These are phyloP conservation scores for Leptopilina myrica DNA, from an alignment of 2,888 invertebrate genomes.

Conservation along the genomic window DNA sequence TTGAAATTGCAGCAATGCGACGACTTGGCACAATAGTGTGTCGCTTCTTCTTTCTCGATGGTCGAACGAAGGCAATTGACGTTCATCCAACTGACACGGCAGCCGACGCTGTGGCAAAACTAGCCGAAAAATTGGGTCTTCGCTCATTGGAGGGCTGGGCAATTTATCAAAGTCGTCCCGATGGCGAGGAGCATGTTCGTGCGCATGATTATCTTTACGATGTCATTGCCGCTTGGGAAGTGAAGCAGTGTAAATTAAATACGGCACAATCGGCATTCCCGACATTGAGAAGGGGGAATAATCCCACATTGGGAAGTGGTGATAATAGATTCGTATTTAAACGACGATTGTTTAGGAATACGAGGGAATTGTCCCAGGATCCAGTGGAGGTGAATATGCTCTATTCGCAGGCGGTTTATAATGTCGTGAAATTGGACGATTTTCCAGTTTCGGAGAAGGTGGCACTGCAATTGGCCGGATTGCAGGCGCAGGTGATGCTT, in stretches of 20 bases:
- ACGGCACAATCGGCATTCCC: slow-evolving; percentile 78
- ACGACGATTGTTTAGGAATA: slow-evolving; percentile 91
- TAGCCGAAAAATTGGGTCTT: slow-evolving; percentile 92
- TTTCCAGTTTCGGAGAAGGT: slow-evolving; percentile 97
- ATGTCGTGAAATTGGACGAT: slow-evolving; percentile 96
- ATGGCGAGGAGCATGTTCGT: slow-evolving; percentile 92
- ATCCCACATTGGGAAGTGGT: slow-evolving; percentile 87
- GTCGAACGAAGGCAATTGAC: slow-evolving; percentile 95
- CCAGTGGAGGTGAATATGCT: slow-evolving; percentile 95
- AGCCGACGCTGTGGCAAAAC: slow-evolving; percentile 90
- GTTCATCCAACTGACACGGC: slow-evolving; percentile 97
- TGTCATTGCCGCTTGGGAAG: slow-evolving; percentile 96
- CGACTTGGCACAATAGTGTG: slow-evolving; percentile 94
- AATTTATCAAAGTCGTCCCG: slow-evolving; percentile 92
- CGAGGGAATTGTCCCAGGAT: slow-evolving; percentile 94
- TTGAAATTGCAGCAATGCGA: slow-evolving; percentile 95
- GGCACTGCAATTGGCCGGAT: slow-evolving; percentile 93
- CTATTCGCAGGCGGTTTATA: slow-evolving; percentile 96
- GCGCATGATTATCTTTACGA: slow-evolving; percentile 95
- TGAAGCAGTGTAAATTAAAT: slow-evolving; percentile 81
- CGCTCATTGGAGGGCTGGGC: slow-evolving; percentile 95
- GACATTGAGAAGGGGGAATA: slow-evolving; percentile 79
- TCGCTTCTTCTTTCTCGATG: slow-evolving; percentile 96
- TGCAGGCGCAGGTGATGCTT: slow-evolving; percentile 96
- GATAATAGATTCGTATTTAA: slow-evolving; percentile 96